Evolutionary conservation across 2,888 invertebrate species (phyloP).

Genomic region (Epirrhoe alternata): DNA sequence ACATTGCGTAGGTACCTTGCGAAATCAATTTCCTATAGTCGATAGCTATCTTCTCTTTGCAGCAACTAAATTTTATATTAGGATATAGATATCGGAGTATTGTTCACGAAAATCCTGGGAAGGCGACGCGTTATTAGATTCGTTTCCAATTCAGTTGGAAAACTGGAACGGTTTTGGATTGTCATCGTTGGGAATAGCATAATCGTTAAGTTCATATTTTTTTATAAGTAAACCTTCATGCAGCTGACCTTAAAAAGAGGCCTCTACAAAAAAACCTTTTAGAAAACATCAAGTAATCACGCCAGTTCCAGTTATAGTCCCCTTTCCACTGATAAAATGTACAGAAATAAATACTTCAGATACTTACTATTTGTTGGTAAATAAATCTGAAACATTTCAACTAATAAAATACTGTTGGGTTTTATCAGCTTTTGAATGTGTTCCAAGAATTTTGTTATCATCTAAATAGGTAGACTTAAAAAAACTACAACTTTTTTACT

Average conservation of each 20-base stretch:
- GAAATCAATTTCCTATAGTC: conserved; percentile 13
- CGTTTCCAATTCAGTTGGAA: conserved; percentile 17
- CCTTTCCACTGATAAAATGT: too few relatives aligned
- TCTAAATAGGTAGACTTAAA: too few relatives aligned
- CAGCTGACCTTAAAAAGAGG: too few relatives aligned
- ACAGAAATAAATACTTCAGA: neutral
- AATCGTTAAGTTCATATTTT: neutral
- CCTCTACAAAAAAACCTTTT: too few relatives aligned
- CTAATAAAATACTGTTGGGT: neutral
- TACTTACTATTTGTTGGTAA: neutral
- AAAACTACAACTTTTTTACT: neutral
- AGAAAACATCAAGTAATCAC: too few relatives aligned
- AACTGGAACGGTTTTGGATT: neutral
- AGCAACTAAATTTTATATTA: conserved; percentile 16
- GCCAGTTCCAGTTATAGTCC: too few relatives aligned
- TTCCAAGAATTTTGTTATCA: neutral
- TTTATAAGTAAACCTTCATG: too few relatives aligned
- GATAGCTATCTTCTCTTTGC: conserved; percentile 12
- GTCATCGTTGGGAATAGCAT: neutral
- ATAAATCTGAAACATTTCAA: neutral
- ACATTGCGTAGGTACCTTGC: neutral
- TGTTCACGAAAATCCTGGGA: conserved; percentile 14
- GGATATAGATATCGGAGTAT: conserved; percentile 20
- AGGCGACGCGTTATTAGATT: conserved; percentile 17
- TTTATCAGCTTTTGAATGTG: neutral